Evolutionary conservation across 2,113 vertebrate genomes (phyloP), one percentile per base, ranked within the genome.

Genomic region (Motacilla tschutschensis): DNA sequence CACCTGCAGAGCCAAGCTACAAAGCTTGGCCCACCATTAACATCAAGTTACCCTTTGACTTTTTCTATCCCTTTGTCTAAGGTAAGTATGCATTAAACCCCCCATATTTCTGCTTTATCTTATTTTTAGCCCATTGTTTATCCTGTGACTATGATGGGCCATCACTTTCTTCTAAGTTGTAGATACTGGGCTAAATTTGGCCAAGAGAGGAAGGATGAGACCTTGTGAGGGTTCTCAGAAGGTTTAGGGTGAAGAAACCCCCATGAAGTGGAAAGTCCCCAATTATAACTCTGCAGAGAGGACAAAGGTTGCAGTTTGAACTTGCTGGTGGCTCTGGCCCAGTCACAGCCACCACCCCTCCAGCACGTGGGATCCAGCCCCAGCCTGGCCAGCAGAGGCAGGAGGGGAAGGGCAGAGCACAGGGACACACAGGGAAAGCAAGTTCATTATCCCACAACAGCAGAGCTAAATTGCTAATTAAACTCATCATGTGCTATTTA

Each of bases 51-150:
- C 98, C 98, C 17, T 98, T 96, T 62, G 96, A 98, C 92, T 99
- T 99, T 93, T 99, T 99, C 96, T 98, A 98, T 82, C 99, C 98
- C 1, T 99, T 99, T 88, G 96, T 97, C 33, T 99, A 87, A 97
- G 15, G 88, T 94, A 96, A 90, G 90, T 55, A 19, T 20, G 15
- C 36, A 57, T 46, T 17, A 36, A 53, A 5, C 16, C 2, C 35
- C 46, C n/a, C 2, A 0, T 15, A 51, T 48, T 91, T 78, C 69
- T 83, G 28, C 54, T 77, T 85, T 89, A 70, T 65, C 43, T 47
- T 36, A 41, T 67, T 89, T 77, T 85, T 51, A 80, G 25, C 21
- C 48, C 17, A 51, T 33, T 33, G 47, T 74, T 77, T 71, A 53
- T 36, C n/a, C 17, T 62, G 47, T 48, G 15, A 25, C 72, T 62